A percentile compares a stretch with the other conserved stretches of the same genome.
These are phyloP conservation scores for Euspilapteryx auroguttella DNA, from an alignment of 2,888 invertebrate genomes.

Conservation along the genomic window DNA sequence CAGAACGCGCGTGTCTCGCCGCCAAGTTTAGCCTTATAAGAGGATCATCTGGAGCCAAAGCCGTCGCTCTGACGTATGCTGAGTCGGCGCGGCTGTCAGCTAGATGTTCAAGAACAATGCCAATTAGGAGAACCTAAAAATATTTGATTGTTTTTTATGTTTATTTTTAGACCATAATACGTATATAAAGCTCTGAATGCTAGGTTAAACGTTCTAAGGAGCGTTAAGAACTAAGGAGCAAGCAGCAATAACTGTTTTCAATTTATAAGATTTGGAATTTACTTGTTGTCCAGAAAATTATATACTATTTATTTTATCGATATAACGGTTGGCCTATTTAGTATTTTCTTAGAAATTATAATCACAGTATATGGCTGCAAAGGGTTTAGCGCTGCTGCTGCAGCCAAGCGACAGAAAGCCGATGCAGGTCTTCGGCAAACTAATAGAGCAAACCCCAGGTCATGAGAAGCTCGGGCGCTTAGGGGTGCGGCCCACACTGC, in stretches of 20 bases:
- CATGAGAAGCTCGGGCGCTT: conserved; percentile 34
- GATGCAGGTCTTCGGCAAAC: conserved; percentile 33
- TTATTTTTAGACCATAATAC: too few relatives aligned
- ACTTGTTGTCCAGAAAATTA: too few relatives aligned
- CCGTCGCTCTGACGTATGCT: conserved; percentile 28
- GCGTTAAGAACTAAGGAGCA: too few relatives aligned
- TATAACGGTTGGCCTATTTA: too few relatives aligned
- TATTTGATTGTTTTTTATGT: too few relatives aligned
- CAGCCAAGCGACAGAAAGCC: conserved; percentile 41
- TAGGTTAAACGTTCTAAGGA: too few relatives aligned
- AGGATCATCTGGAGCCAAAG: conserved; percentile 25
- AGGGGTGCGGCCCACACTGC: conserved; percentile 37
- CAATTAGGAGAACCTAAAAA: conserved; percentile 35
- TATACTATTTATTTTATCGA: too few relatives aligned
- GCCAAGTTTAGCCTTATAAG: conserved; percentile 36
- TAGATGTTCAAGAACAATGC: conserved; percentile 34
- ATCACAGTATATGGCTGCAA: conserved; percentile 33
- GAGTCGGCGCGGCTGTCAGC: conserved; percentile 37
- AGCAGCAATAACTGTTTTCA: too few relatives aligned
- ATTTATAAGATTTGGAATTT: too few relatives aligned
- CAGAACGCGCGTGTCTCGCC: conserved; percentile 29
- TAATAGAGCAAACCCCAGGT: conserved; percentile 32
- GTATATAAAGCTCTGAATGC: too few relatives aligned
- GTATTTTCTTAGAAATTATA: too few relatives aligned
- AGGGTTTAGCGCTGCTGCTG: conserved; percentile 37